A percentile compares a stretch with the other conserved stretches of the same genome.
phyloP scores from a whole-genome alignment of 2,888 invertebrate genomes.

The Phaonia tiefii region DNA sequence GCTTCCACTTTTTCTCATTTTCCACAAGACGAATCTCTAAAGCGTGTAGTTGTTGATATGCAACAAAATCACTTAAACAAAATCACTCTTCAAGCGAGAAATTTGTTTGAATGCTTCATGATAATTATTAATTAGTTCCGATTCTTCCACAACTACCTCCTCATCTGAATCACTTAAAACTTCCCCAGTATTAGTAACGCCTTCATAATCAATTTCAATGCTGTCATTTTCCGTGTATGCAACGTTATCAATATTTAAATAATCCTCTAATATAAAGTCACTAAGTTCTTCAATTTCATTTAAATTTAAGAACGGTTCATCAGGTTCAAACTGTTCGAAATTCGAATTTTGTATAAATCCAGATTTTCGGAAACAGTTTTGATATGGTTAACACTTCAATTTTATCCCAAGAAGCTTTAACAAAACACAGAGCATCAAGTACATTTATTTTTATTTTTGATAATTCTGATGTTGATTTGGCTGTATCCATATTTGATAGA shows the following conservation, averaged over 20 bases:
- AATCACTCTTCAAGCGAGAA: slow-evolving; percentile 7
- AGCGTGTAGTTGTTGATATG: slow-evolving; percentile 3
- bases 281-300: background rate
- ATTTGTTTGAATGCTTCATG: slow-evolving; percentile 16
- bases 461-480: slow-evolving; percentile 5
- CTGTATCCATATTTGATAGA: slow-evolving; percentile 20
- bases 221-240: slow-evolving; percentile 7
- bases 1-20: background rate
- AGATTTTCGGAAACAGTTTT: background rate
- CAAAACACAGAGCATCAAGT: slow-evolving; percentile 1
- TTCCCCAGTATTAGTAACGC: too few species aligned
- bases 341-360: slow-evolving; percentile 4
- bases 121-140: background rate
- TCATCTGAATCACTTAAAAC: slow-evolving; percentile 11
- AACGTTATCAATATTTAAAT: slow-evolving; percentile 13
- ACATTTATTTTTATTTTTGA: slow-evolving; percentile 2
- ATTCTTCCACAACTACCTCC: slow-evolving; percentile 12
- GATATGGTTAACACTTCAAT: background rate
- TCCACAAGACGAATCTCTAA: slow-evolving; percentile 13
- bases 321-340: too few species aligned
- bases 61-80: background rate
- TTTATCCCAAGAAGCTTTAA: too few species aligned
- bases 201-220: slow-evolving; percentile 8
- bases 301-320: slow-evolving; percentile 4
- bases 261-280: slow-evolving; percentile 13